Conservation (phyloP, 2,888 invertebrate species). For the Ischnura elegans region DNA sequence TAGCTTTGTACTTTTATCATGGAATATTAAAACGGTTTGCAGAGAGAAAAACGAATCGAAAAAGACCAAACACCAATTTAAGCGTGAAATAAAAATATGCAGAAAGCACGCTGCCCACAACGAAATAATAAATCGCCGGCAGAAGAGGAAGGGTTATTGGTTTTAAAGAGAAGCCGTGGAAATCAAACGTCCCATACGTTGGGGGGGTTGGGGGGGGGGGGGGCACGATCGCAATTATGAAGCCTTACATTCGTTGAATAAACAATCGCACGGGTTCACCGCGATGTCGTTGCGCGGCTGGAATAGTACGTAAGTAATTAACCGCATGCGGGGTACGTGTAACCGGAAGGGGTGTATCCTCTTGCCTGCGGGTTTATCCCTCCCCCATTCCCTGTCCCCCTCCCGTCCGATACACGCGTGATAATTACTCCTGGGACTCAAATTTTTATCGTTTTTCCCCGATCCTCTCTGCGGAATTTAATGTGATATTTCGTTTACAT, state of each 20-base stretch:
- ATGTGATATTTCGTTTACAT: not conserved
- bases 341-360: not conserved
- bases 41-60: not conserved
- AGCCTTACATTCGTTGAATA: not conserved
- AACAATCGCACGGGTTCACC: not conserved
- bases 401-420: not conserved
- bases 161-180: not conserved
- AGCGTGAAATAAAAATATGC: not conserved
- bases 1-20: not conserved
- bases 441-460: not conserved
- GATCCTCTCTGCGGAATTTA: not conserved
- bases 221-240: not conserved
- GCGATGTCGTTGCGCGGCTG: not conserved
- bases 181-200: not conserved
- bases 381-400: not conserved
- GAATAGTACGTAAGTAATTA: conserved; percentile 1
- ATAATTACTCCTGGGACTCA: not conserved
- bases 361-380: not conserved
- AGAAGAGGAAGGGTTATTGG: not conserved
- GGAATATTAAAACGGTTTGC: not conserved
- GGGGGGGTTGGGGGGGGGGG: not conserved
- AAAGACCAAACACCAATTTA: not conserved
- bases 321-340: not conserved
- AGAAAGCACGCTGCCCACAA: not conserved
- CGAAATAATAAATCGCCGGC: not conserved